Evolutionary conservation across 2,113 vertebrate species (phyloP), one percentile per base, ranked within the genome.

Genomic region (Camelus bactrianus): DNA sequence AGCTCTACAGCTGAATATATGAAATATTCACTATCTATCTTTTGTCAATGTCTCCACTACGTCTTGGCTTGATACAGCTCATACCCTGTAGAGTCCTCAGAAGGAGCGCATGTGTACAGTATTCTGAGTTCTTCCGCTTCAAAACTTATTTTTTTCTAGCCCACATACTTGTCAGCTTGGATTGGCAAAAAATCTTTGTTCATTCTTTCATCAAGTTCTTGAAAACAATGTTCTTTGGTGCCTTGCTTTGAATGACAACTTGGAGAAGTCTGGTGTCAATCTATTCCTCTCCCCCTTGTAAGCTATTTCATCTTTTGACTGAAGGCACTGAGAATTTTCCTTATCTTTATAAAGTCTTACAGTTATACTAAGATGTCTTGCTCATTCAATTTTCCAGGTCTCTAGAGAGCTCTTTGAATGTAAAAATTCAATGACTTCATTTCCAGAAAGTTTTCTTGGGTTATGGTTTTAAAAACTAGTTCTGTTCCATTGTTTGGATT

Each of bases 341-440:
- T 52, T 50, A 70, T 72, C 64, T 93, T 72, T 94, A 54, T 94
- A 54, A 89, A 73, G 85, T 81, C 42, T 81, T 73, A 81, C 6
- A 62, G 19, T 56, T 76, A 20, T n/a, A 85, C 20, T 54, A 76
- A 85, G 58, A 76, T 73, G 26, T 60, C 32, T 42, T 93, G 28
- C 67, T 77, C 14, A 77, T 75, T 67, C 20, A 56, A 56, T 85
- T 65, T 85, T 56, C 70, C 20, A 56, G 48, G 60, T 56, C 65
- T 15, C 35, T 76, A 28, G 70, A 65, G 20, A 30, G 48, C 4
- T 85, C 54, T 56, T 62, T 87, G 10, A 87, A 60, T 38, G n/a
- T 70, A 80, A 10, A 67, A 22, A 77, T 48, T 88, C 64, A 75
- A 15, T 50, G 32, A 30, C 65, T 75, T 75, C 60, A 70, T 32